phyloP scores from a whole-genome alignment of 1,140 invertebrate species.

The Drosophila tropicalis region DNA sequence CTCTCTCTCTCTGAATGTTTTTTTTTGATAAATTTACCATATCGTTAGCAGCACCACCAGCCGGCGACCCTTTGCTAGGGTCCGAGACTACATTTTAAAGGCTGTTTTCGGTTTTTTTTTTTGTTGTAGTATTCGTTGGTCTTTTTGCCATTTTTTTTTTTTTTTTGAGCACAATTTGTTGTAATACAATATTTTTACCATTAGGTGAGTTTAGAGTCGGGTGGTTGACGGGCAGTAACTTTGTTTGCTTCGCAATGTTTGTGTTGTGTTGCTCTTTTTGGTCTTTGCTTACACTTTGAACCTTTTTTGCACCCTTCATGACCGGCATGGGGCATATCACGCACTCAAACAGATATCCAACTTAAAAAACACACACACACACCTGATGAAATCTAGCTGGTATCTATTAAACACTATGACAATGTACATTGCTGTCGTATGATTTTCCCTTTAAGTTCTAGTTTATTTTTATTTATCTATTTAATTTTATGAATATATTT shows the following conservation, averaged over 20 bases:
- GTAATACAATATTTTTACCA: conserved; percentile 81
- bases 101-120: conserved; percentile 34
- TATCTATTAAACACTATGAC: not conserved
- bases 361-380: no score
- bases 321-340: conserved; percentile 24
- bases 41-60: conserved; percentile 64
- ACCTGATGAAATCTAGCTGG: no score
- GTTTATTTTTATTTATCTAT: no score
- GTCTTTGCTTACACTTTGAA: conserved; percentile 58
- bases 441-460: not conserved
- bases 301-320: conserved; percentile 24
- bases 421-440: not conserved
- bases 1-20: conserved; percentile 19
- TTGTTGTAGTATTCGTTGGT: conserved; percentile 8
- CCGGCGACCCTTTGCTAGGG: conserved; percentile 54
- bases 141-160: conserved; percentile 7
- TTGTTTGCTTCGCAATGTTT: conserved; percentile 69
- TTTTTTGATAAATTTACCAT: conserved; percentile 81
- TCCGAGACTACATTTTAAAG: conserved; percentile 51
- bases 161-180: conserved; percentile 60
- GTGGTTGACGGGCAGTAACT: conserved; percentile 46
- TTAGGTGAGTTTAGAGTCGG: conserved; percentile 52
- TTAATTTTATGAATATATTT: no score
- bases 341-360: not conserved
- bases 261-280: conserved; percentile 29